Base-by-base conservation (phyloP, 2,113 vertebrate species). In the Macrotis lagotis region DNA sequence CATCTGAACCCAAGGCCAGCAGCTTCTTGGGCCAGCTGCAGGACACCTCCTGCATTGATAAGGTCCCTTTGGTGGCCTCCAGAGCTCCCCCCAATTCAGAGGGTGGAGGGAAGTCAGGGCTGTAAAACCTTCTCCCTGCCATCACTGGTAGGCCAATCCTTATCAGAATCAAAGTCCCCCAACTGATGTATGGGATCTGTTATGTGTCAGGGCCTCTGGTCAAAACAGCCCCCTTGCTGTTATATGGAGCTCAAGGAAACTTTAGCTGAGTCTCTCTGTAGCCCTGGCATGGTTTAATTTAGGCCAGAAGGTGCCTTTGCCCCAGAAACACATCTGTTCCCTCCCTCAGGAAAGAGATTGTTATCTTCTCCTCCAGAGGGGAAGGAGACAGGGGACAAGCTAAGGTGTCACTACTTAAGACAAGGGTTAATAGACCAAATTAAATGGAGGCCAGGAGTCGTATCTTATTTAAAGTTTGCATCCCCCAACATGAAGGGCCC, bases 131-230 rank as follows among this genome's bases (percentile, higher is more conserved):
- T 50, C 7, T 88, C 88, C 59, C 90, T 11, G 0, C 48, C 59
- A n/a, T 51, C 50, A 2, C 53, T 3, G 31, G 95, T 96, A 92
- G 95, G 53, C 51, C 94, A 92, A 98, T 97, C 51, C 0, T 94
- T 97, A 97, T 98, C 97, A 0, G 95, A 98, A 98, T 98, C 98
- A 98, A 98, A 98, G 98, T 89, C 9, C 0, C 92, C 48, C 92
- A 0, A 25, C 96, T 97, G 96, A 98, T 92, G 93, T 97, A 44
- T 94, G 94, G 50, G 89, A 91, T 66, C 51, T 91, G 50, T 10
- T 93, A 53, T 25, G 91, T 4, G 66, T 83, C 96, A 51, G 92
- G 94, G 96, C 91, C 28, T 94, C 97, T 53, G 97, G 95, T 97
- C 95, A 9, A 0, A 94, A 95, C 55, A 93, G 95, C 94, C 97